A percentile compares a stretch with the other conserved stretches of the same genome.
phyloP scores from a whole-genome alignment of 2,113 vertebrate species.

The Indri indri region DNA sequence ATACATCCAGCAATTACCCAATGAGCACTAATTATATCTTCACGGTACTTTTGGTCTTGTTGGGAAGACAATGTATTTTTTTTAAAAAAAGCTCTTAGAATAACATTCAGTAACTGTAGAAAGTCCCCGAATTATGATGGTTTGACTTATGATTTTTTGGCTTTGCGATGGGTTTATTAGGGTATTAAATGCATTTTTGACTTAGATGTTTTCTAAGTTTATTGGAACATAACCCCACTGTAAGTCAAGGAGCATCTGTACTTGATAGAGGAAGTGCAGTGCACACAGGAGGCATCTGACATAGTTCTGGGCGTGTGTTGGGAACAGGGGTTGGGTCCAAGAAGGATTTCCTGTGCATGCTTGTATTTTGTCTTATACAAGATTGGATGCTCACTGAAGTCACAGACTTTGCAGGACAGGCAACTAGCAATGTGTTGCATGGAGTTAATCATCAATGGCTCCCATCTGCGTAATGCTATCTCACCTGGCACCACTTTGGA shows the following conservation, averaged over 20 bases:
- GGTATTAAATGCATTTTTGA: not conserved
- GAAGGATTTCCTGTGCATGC: not conserved
- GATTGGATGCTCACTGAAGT: not conserved
- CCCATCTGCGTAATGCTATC: not conserved
- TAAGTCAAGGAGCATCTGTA: not conserved
- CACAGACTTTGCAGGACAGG: not conserved
- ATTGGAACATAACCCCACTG: not conserved
- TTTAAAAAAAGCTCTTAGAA: not conserved
- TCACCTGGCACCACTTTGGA: not conserved
- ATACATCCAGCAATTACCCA: not conserved
- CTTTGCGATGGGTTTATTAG: not conserved
- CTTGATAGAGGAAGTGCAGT: not conserved
- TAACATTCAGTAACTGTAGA: not conserved
- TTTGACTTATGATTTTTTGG: not conserved
- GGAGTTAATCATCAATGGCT: no score
- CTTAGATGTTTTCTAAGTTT: not conserved
- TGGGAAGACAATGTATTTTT: not conserved
- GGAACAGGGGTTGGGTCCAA: not conserved
- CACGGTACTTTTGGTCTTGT: not conserved
- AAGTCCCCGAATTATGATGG: not conserved
- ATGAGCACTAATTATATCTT: not conserved
- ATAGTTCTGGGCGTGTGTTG: not conserved
- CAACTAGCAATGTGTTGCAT: fast-evolving
- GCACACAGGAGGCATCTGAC: not conserved
- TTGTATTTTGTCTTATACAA: not conserved